A percentile compares a stretch with the other conserved stretches of the same genome.
phyloP scores from a whole-genome alignment of 2,113 vertebrate species.

The Misgurnus anguillicaudatus region DNA sequence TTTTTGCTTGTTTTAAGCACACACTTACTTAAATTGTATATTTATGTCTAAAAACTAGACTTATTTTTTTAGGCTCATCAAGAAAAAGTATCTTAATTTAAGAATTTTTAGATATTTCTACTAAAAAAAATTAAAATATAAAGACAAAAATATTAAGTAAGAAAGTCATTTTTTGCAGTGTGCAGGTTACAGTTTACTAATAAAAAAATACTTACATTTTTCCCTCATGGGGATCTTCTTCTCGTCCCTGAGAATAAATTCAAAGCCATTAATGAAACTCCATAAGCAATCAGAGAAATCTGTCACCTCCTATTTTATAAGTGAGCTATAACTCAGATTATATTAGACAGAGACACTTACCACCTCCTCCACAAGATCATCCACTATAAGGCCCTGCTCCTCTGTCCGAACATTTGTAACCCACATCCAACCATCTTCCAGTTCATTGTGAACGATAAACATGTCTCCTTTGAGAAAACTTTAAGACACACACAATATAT shows the following conservation, averaged over 20 bases:
- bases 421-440: slow-evolving; percentile 99
- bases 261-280: slow-evolving; percentile 28
- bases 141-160: too few relatives aligned
- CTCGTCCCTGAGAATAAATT: slow-evolving; percentile 81
- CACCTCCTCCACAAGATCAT: slow-evolving; percentile 96
- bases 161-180: neutral
- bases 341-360: slow-evolving; percentile 75
- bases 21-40: too few relatives aligned
- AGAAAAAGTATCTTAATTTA: too few relatives aligned
- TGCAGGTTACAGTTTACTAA: neutral
- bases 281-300: neutral
- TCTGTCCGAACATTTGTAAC: slow-evolving; percentile 95
- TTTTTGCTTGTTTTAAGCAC: too few relatives aligned
- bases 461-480: slow-evolving; percentile 98
- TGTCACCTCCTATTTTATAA: slow-evolving; percentile 15
- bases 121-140: too few relatives aligned
- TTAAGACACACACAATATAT: slow-evolving; percentile 29
- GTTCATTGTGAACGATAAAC: slow-evolving; percentile 99
- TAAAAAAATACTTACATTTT: slow-evolving; percentile 89
- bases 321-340: neutral
- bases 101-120: too few relatives aligned
- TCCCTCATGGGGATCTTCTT: slow-evolving; percentile 99
- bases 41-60: too few relatives aligned
- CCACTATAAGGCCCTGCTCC: slow-evolving; percentile 97
- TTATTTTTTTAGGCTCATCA: too few relatives aligned